These are phyloP conservation scores for Drosophila seguyi DNA, from an alignment of 1,140 invertebrate species.

Conservation along the genomic window DNA sequence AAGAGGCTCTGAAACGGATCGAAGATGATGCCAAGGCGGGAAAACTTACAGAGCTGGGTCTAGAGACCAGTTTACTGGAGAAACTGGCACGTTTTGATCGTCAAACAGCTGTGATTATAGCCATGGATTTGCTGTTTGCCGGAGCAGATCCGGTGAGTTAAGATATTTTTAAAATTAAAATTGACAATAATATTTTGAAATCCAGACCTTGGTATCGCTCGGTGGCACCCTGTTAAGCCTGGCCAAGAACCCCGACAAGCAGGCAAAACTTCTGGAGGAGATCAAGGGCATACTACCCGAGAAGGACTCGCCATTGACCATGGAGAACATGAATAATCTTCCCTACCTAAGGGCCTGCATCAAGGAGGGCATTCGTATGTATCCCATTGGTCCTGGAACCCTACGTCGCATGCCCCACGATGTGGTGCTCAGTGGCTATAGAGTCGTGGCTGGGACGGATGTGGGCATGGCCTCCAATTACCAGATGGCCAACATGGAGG, in stretches of 20 bases:
- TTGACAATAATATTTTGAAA: not conserved
- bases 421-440: conserved; percentile 87
- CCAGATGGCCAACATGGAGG: conserved; percentile 85
- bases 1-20: conserved; percentile 60
- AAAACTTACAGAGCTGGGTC: conserved; percentile 22
- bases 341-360: conserved; percentile 89
- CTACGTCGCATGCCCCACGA: conserved; percentile 86
- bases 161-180: too few species aligned
- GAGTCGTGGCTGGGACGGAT: conserved; percentile 87
- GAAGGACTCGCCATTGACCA: conserved; percentile 86
- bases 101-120: conserved; percentile 83
- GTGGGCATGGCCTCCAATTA: conserved; percentile 86
- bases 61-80: conserved; percentile 74
- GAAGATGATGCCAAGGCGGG: conserved; percentile 45
- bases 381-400: conserved; percentile 86
- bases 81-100: conserved; percentile 85
- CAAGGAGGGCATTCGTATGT: conserved; percentile 88
- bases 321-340: conserved; percentile 86
- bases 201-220: conserved; percentile 43
- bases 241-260: conserved; percentile 88
- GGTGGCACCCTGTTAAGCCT: conserved; percentile 84
- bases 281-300: conserved; percentile 86
- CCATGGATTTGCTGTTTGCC: conserved; percentile 75
- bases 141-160: conserved; percentile 76
- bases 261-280: conserved; percentile 89